Conservation (phyloP, 2,888 invertebrate species). For the Caenorhabditis angaria region DNA sequence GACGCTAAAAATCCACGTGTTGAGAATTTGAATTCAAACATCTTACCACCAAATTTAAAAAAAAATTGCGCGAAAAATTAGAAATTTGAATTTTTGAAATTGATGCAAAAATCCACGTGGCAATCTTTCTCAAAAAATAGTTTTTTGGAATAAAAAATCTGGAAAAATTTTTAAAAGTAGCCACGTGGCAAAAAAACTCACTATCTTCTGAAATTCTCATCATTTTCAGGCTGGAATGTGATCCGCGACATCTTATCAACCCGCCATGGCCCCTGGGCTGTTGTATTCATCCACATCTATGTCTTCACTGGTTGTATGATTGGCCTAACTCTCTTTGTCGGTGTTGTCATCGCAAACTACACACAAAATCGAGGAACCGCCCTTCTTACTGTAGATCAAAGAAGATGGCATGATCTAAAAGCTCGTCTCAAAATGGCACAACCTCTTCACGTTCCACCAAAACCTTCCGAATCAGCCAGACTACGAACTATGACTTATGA, state of each 20-base stretch:
- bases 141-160: too few species aligned
- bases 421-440: conserved; percentile 98
- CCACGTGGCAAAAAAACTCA: too few species aligned
- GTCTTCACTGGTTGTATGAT: conserved; percentile 99
- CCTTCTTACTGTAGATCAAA: conserved; percentile 94
- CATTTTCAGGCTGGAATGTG: conserved; percentile 83
- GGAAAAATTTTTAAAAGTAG: too few species aligned
- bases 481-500: conserved; percentile 94
- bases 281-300: conserved; percentile 97
- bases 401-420: conserved; percentile 98
- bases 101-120: too few species aligned
- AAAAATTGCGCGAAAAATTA: too few species aligned
- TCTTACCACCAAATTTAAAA: too few species aligned
- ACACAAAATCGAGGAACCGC: conserved; percentile 99
- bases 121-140: too few species aligned
- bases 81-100: too few species aligned
- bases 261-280: conserved; percentile 84
- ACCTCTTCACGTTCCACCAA: conserved; percentile 93
- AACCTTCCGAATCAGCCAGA: conserved; percentile 79
- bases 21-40: too few species aligned
- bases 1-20: too few species aligned
- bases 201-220: too few species aligned
- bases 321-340: conserved; percentile 96
- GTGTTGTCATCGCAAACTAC: conserved; percentile 99
- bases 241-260: conserved; percentile 96